phyloP scores from a whole-genome alignment of 2,113 vertebrate genomes.

The Arothron firmamentum region DNA sequence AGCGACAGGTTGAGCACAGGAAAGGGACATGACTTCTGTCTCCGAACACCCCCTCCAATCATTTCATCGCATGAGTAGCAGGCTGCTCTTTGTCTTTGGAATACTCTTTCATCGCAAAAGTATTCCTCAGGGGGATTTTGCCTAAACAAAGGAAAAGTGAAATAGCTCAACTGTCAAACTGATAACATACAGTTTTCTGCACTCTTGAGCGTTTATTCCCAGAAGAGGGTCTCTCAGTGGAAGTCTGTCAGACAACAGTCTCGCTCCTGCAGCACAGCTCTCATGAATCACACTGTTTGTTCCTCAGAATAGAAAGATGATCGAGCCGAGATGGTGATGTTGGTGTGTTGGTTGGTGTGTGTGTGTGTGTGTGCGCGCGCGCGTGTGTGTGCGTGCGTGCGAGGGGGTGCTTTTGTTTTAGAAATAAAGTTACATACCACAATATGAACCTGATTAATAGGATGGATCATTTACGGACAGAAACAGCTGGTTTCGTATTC shows the following conservation, averaged over 20 bases:
- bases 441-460: conserved; percentile 16
- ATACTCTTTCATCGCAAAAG: conserved; percentile 48
- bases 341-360: background rate
- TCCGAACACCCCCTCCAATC: background rate
- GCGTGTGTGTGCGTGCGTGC: background rate
- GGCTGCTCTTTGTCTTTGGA: conserved; percentile 47
- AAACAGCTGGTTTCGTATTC: conserved; percentile 6
- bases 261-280: conserved; percentile 24
- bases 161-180: conserved; percentile 65
- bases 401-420: conserved; percentile 13
- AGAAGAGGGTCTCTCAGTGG: conserved; percentile 44
- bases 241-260: conserved; percentile 42
- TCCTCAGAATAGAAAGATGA: conserved; percentile 30
- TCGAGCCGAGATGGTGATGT: background rate
- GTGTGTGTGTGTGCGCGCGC: background rate
- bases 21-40: conserved; percentile 24
- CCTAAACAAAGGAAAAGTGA: conserved; percentile 64
- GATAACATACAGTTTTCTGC: conserved; percentile 67
- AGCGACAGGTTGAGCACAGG: conserved; percentile 25
- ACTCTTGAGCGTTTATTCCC: conserved; percentile 55
- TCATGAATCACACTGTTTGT: conserved; percentile 48
- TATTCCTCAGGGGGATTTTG: conserved; percentile 47
- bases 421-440: conserved; percentile 25
- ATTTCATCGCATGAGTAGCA: conserved; percentile 6
- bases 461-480: conserved; percentile 15